Percentiles rank a stretch among this genome's conserved stretches.
These are phyloP conservation scores for Pogonomyrmex barbatus DNA, from an alignment of 1,140 invertebrate genomes.

Conservation along the genomic window DNA sequence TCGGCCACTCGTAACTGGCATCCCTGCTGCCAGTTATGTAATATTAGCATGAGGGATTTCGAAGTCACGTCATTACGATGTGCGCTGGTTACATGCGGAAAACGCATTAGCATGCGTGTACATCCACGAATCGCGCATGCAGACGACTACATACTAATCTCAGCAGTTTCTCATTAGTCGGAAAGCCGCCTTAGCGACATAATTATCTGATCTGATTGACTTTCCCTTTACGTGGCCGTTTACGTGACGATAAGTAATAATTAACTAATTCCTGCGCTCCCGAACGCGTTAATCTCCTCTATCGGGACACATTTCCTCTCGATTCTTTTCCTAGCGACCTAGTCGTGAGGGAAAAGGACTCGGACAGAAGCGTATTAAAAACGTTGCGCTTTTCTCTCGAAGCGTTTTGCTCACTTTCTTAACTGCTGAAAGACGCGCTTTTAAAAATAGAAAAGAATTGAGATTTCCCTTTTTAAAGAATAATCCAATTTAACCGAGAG, in stretches of 20 bases:
- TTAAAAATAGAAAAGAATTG: slow-evolving; percentile 1
- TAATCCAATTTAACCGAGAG: slow-evolving; percentile 19
- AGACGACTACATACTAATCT: slow-evolving; percentile 44
- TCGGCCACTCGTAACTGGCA: background rate
- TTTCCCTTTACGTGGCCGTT: slow-evolving; percentile 1
- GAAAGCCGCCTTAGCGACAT: slow-evolving; percentile 34
- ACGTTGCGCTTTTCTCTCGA: background rate
- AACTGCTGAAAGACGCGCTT: background rate
- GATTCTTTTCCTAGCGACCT: background rate
- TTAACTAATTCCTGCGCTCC: slow-evolving; percentile 8
- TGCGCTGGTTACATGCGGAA: background rate
- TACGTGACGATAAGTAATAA: slow-evolving; percentile 26
- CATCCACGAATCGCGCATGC: slow-evolving; percentile 21
- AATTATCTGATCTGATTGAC: slow-evolving; percentile 37
- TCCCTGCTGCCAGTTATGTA: background rate
- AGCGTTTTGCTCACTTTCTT: background rate
- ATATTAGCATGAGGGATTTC: slow-evolving; percentile 39
- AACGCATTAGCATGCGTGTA: slow-evolving; percentile 15
- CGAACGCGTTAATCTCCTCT: background rate
- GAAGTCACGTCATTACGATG: slow-evolving; percentile 42
- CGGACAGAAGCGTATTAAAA: background rate
- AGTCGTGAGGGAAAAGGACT: background rate
- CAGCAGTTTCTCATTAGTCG: slow-evolving; percentile 49
- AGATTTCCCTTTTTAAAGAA: slow-evolving; percentile 25
- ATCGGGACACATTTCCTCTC: background rate